phyloP scores from a whole-genome alignment of 2,888 invertebrate species.

The Acleris holmiana region DNA sequence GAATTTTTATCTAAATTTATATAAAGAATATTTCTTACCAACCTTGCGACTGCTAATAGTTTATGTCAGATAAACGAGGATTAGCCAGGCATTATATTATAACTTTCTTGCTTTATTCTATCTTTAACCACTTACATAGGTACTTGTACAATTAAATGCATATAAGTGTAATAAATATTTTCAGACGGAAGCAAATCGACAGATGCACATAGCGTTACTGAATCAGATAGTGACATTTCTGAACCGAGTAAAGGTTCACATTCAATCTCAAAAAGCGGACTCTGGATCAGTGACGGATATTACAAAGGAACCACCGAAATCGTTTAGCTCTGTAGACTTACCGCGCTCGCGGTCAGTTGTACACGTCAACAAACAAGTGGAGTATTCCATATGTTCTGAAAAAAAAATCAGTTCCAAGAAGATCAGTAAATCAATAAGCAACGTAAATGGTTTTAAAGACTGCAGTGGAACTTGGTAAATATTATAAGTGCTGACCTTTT shows the following conservation, averaged over 20 bases:
- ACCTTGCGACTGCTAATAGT: too few species aligned
- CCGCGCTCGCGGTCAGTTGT: slow-evolving; percentile 73
- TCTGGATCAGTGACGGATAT: slow-evolving; percentile 49
- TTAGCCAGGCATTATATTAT: too few species aligned
- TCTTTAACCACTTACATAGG: too few species aligned
- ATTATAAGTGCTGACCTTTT: background rate
- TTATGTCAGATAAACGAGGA: too few species aligned
- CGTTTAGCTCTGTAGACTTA: slow-evolving; percentile 63
- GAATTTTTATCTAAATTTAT: too few species aligned
- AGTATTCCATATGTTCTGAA: slow-evolving; percentile 57
- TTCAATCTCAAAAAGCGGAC: slow-evolving; percentile 73
- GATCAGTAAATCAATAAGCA: slow-evolving; percentile 77
- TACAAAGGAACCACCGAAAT: slow-evolving; percentile 49
- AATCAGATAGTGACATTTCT: slow-evolving; percentile 88
- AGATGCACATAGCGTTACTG: slow-evolving; percentile 90
- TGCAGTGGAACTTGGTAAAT: slow-evolving; percentile 56
- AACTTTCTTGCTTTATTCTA: too few species aligned
- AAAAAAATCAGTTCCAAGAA: slow-evolving; percentile 71
- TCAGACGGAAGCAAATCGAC: slow-evolving; percentile 88
- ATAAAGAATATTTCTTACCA: too few species aligned
- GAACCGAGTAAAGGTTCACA: slow-evolving; percentile 87
- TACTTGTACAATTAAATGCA: too few species aligned
- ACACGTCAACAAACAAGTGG: slow-evolving; percentile 69
- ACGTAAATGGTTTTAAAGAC: slow-evolving; percentile 73
- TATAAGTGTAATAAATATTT: slow-evolving; percentile 53